These are phyloP conservation scores for Drosophila cracens DNA, from an alignment of 2,888 invertebrate genomes.

Conservation along the genomic window DNA sequence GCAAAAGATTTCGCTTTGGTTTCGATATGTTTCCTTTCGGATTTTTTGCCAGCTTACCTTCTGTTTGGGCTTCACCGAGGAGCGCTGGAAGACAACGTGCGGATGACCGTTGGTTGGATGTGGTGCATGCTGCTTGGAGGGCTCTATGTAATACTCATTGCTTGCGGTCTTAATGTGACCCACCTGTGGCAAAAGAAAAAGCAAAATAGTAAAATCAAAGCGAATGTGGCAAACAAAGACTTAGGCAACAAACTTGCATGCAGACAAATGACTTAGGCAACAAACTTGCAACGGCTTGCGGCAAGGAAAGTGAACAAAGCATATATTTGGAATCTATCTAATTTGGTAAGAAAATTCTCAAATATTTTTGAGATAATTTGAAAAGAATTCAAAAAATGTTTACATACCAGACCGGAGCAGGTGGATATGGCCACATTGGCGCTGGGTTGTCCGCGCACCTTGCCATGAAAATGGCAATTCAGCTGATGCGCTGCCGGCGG, in stretches of 20 bases:
- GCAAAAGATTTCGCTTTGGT: not conserved
- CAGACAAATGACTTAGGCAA: slow-evolving; percentile 39
- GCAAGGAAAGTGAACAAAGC: not conserved
- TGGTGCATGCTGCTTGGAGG: slow-evolving; percentile 86
- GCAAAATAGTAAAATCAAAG: not conserved
- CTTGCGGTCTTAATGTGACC: slow-evolving; percentile 89
- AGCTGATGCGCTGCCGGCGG: slow-evolving; percentile 81
- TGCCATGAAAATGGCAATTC: slow-evolving; percentile 92
- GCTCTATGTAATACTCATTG: slow-evolving; percentile 91
- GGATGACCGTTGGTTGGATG: slow-evolving; percentile 86
- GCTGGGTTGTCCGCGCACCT: slow-evolving; percentile 88
- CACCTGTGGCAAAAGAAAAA: slow-evolving; percentile 85
- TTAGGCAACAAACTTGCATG: slow-evolving; percentile 43
- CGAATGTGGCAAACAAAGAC: slow-evolving; percentile 28
- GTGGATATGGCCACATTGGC: slow-evolving; percentile 92
- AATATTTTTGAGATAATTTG: not conserved
- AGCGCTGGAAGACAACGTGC: slow-evolving; percentile 89
- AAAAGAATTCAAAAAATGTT: not conserved
- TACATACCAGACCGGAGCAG: slow-evolving; percentile 93
- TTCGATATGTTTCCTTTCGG: not conserved
- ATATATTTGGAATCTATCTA: not conserved
- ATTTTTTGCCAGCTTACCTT: slow-evolving; percentile 31
- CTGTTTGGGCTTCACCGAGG: slow-evolving; percentile 86
- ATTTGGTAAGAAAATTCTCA: not conserved
- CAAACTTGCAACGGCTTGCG: slow-evolving; percentile 17